phyloP scores from a whole-genome alignment of 2,113 vertebrate species.

The Dasyornis broadbenti region DNA sequence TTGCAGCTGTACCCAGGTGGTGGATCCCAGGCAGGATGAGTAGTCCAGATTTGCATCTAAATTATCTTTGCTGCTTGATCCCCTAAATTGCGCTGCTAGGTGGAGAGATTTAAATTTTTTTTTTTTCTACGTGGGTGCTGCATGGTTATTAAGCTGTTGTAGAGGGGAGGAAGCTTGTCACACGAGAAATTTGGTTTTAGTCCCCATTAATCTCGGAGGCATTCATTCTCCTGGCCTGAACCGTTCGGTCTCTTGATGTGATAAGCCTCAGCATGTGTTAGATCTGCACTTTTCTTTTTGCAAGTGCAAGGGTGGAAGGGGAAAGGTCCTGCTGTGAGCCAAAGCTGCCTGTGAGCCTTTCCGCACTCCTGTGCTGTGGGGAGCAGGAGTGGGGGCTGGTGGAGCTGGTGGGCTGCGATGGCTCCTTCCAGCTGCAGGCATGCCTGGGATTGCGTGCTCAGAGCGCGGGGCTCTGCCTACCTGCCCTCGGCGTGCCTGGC shows the following conservation, averaged over 20 bases:
- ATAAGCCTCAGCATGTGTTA: background rate
- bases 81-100: background rate
- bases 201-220: background rate
- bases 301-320: background rate
- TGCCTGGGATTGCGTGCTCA: background rate
- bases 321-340: background rate
- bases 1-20: background rate
- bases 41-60: background rate
- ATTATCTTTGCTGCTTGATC: background rate
- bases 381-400: background rate
- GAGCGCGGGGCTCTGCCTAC: background rate
- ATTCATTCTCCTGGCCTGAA: background rate
- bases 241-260: background rate
- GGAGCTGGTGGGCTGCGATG: background rate
- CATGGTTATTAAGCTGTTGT: background rate
- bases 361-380: accelerated
- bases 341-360: background rate
- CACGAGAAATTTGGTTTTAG: background rate
- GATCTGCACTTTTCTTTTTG: background rate
- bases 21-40: background rate
- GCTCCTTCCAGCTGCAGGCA: background rate
- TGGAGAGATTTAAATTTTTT: background rate
- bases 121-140: background rate
- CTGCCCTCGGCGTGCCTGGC: background rate
- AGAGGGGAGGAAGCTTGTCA: background rate